Evolutionary conservation across 2,888 invertebrate species (phyloP), one percentile per base, ranked within the genome.

Genomic region (Hetaerina titia): DNA sequence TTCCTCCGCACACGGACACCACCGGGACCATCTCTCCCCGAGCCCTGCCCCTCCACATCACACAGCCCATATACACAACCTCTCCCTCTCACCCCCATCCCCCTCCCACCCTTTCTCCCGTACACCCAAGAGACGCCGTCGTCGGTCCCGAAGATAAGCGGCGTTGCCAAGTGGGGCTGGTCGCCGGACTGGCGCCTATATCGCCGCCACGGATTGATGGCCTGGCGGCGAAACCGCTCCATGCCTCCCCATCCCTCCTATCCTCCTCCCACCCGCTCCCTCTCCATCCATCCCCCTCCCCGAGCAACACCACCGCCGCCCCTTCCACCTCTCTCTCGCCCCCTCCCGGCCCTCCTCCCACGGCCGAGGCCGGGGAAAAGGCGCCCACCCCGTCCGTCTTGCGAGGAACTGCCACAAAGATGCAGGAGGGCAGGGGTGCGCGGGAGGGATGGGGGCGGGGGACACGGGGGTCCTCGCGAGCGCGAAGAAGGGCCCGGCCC

Each of bases 131-230:
- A 90, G 90, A 90, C 90, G 90, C 63, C 90, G 90, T n/a, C 90
- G 90, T 90, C 90, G 64, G 60, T 45, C 45, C 56, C 56, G 88
- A 56, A 88, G 88, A 45, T 45, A 31, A 45, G 63, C 90, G 64
- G 64, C 45, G 90, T 90, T 90, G 90, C 90, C 90, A 90, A 90
- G 90, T 64, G 90, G 90, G 45, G 25, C 60, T 31, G 31, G 60
- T 90, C 90, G 90, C 90, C 90, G 63, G 90, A 90, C 90, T 90
- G 90, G 90, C 90, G 90, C 90, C 90, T 90, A 17, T 90, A 90
- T 64, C 63, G 31, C 90, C 90, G 90, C 90, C 90, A 90, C 60
- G 90, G 90, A 90, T 90, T 90, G 90, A 90, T 90, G 90, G 90
- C 90, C 90, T 60, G 90, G 90, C 90, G 90, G 90, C 31, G 89